These are phyloP conservation scores for Gavia stellata DNA, from an alignment of 2,113 vertebrate species.

Conservation along the genomic window DNA sequence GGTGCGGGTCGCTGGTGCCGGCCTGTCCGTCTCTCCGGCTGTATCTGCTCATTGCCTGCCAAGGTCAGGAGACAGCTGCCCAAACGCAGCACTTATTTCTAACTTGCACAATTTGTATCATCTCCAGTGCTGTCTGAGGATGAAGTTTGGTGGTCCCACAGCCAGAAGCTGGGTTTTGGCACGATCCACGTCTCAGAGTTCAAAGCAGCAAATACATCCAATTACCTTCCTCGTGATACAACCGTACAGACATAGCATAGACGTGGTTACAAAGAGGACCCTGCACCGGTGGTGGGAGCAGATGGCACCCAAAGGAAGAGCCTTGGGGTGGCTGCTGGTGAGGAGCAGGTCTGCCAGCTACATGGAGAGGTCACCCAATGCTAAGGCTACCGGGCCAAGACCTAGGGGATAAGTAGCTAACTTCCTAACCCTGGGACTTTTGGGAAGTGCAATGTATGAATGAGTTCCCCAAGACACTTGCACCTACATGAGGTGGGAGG, in stretches of 20 bases:
- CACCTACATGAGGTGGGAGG: not conserved
- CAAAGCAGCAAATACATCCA: not conserved
- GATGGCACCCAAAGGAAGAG: not conserved
- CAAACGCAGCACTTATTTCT: not conserved
- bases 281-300: not conserved
- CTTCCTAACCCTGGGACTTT: not conserved
- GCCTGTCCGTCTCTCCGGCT: not conserved
- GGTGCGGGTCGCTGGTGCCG: fast-evolving
- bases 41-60: not conserved
- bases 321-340: not conserved
- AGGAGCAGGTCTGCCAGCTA: not conserved
- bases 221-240: not conserved
- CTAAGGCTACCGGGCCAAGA: too few relatives aligned
- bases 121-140: not conserved
- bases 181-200: not conserved
- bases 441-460: not conserved
- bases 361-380: not conserved
- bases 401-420: not conserved
- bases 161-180: not conserved
- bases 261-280: not conserved
- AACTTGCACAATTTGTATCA: not conserved
- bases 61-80: not conserved
- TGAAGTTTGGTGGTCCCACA: not conserved
- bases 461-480: not conserved
- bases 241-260: too few relatives aligned